Conservation (phyloP, 2,888 invertebrate genomes). For the Philonicus albiceps region DNA sequence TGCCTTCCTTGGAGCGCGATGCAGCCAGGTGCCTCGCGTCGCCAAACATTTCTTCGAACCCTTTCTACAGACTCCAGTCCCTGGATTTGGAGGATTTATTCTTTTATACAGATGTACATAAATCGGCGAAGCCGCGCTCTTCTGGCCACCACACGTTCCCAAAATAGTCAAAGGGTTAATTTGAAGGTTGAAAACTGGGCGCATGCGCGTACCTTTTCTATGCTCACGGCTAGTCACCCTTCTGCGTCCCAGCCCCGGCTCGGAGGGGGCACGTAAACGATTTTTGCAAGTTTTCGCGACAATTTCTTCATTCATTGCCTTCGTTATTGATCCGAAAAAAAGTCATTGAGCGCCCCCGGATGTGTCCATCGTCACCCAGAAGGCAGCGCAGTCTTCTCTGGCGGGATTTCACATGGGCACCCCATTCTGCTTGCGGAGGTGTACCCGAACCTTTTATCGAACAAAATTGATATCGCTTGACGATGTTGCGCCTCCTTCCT, state of each 20-base stretch:
- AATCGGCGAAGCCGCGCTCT: neutral
- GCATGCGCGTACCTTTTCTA: neutral
- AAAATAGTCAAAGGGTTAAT: slow-evolving; percentile 12
- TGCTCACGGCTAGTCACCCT: neutral
- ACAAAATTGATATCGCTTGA: neutral
- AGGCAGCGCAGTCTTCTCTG: neutral
- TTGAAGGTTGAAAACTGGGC: slow-evolving; percentile 1
- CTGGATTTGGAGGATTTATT: neutral
- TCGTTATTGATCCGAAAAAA: neutral
- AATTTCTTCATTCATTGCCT: slow-evolving; percentile 8
- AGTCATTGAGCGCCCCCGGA: neutral
- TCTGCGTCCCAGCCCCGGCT: neutral
- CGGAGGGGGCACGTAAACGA: neutral
- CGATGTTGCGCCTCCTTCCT: neutral
- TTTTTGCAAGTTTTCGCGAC: slow-evolving; percentile 12
- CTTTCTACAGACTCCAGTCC: neutral
- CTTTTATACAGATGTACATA: neutral
- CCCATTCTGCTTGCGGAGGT: neutral
- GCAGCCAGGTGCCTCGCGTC: neutral
- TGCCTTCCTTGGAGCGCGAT: neutral
- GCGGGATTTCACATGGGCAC: neutral
- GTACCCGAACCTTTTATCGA: neutral
- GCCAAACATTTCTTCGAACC: neutral
- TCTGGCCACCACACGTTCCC: neutral
- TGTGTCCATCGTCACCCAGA: neutral